Percentiles rank a stretch among this genome's conserved stretches.
Conservation (phyloP, 2,888 invertebrate species). For the Rotaria macrura region DNA sequence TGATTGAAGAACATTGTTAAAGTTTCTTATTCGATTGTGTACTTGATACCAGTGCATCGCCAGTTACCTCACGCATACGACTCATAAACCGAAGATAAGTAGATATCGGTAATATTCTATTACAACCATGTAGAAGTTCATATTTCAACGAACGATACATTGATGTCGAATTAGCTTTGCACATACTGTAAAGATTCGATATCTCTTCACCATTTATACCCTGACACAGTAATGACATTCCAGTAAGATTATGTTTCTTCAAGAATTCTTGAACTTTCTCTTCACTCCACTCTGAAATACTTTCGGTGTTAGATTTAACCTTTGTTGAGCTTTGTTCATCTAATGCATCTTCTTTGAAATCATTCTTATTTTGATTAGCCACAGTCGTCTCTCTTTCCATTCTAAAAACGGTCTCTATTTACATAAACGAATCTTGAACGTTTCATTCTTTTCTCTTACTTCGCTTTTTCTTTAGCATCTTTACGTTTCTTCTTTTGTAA, state of each 20-base stretch:
- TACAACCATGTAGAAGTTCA: not conserved
- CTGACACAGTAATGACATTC: not conserved
- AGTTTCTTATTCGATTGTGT: not conserved
- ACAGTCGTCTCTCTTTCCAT: not conserved
- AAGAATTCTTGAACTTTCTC: not conserved
- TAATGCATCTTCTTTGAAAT: not conserved
- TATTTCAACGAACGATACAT: slow-evolving; percentile 1
- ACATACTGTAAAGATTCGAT: not conserved
- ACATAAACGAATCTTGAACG: too few relatives aligned
- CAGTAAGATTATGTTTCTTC: not conserved
- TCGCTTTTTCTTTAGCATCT: not conserved
- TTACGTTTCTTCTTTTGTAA: not conserved
- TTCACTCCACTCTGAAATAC: not conserved
- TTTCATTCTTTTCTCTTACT: not conserved
- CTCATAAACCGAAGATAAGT: not conserved
- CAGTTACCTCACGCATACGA: not conserved
- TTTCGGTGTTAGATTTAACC: not conserved
- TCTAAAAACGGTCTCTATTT: not conserved
- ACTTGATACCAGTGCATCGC: not conserved
- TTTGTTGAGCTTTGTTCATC: not conserved
- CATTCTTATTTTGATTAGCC: not conserved
- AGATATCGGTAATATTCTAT: not conserved
- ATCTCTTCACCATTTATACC: not conserved
- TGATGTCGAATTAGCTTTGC: not conserved
- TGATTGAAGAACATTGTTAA: not conserved